Conservation (phyloP, 1,140 invertebrate genomes). For the Himalopsyche phryganea region DNA sequence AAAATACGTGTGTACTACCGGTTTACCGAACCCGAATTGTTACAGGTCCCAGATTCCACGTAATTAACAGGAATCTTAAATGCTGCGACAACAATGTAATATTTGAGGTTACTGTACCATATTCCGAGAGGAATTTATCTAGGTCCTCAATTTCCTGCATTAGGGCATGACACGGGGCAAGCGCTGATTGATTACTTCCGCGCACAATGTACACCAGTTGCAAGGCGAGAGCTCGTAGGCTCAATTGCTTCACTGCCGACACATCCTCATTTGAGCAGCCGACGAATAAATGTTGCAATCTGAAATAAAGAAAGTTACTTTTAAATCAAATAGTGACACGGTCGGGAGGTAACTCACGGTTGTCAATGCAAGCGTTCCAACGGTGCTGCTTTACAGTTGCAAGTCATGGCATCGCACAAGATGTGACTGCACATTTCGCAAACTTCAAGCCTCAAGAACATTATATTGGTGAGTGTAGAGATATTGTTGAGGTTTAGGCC, state of each 20-base stretch:
- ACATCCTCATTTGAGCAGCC: conserved; percentile 71
- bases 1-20: too few relatives aligned
- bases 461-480: too few relatives aligned
- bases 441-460: too few relatives aligned
- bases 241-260: conserved; percentile 76
- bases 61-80: too few relatives aligned
- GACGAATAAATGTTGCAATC: conserved; percentile 79
- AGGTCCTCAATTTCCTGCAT: conserved; percentile 47
- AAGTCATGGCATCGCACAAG: too few relatives aligned
- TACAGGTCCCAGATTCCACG: too few relatives aligned
- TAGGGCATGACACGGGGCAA: conserved; percentile 43
- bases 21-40: too few relatives aligned
- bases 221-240: conserved; percentile 78
- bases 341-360: too few relatives aligned
- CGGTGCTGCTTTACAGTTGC: too few relatives aligned
- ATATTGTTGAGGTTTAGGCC: too few relatives aligned
- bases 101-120: conserved; percentile 34
- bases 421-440: conserved; percentile 7
- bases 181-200: conserved; percentile 42
- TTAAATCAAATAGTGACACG: neutral
- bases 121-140: conserved; percentile 42
- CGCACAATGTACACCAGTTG: conserved; percentile 69
- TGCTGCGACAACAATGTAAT: too few relatives aligned
- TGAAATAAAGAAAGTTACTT: conserved; percentile 38
- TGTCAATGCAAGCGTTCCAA: too few relatives aligned